Evolutionary conservation across 2,888 invertebrate species (phyloP).

Genomic region (Stomorhina lunata): DNA sequence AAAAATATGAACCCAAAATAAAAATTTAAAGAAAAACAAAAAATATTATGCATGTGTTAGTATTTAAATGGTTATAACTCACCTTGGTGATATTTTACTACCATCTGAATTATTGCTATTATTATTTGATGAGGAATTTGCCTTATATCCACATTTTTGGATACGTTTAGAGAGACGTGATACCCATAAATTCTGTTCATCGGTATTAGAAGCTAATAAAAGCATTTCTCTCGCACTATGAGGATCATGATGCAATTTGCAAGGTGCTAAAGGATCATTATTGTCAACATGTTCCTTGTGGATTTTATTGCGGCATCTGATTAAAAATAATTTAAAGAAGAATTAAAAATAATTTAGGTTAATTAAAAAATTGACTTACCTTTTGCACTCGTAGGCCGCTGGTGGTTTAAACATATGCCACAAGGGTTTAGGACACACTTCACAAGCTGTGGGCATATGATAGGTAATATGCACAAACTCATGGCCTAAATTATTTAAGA

Average conservation of each 20-base stretch:
- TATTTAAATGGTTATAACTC: constrained; percentile 72
- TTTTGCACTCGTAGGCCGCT: constrained; percentile 97
- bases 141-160: constrained; percentile 95
- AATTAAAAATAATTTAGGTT: constrained; percentile 36
- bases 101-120: constrained; percentile 81
- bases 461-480: constrained; percentile 97
- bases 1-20: not conserved
- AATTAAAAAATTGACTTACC: constrained; percentile 77
- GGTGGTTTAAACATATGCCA: constrained; percentile 99
- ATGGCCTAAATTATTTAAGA: constrained; percentile 82
- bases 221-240: constrained; percentile 96
- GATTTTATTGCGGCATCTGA: constrained; percentile 97
- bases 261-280: constrained; percentile 92
- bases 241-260: constrained; percentile 97
- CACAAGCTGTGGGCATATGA: constrained; percentile 99
- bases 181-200: constrained; percentile 97
- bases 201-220: constrained; percentile 90
- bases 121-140: constrained; percentile 84
- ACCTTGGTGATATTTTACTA: constrained; percentile 89
- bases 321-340: constrained; percentile 9
- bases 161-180: constrained; percentile 93
- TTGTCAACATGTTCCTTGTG: constrained; percentile 97
- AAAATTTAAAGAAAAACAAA: not conserved
- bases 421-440: constrained; percentile 97
- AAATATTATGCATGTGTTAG: constrained; percentile 1